A percentile compares a stretch with the other conserved stretches of the same genome.
Conservation (phyloP, 2,888 invertebrate species). For the Apodemia duryi region DNA sequence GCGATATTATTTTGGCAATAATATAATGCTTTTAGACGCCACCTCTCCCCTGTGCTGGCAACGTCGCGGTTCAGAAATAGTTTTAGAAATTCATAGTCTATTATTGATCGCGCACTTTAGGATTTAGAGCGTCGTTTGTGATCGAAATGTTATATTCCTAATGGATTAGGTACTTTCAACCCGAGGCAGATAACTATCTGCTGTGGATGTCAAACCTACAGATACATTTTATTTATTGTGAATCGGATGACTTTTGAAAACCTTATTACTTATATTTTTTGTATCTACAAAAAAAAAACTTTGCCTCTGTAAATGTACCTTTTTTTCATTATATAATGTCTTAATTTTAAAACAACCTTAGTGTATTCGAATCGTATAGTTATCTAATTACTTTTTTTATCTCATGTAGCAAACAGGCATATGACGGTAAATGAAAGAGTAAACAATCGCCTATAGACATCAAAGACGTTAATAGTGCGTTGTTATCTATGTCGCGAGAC, state of each 20-base stretch:
- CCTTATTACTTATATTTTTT: too few relatives aligned
- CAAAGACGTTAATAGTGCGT: too few relatives aligned
- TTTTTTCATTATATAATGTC: not conserved
- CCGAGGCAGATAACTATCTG: not conserved
- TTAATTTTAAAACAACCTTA: too few relatives aligned
- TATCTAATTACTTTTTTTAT: too few relatives aligned
- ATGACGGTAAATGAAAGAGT: too few relatives aligned
- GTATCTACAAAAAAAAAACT: too few relatives aligned
- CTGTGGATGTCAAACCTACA: not conserved
- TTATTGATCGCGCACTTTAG: slow-evolving; percentile 58
- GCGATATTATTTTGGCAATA: slow-evolving; percentile 68
- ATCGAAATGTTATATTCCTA: slow-evolving; percentile 36
- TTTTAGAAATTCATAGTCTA: slow-evolving; percentile 64
- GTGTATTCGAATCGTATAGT: too few relatives aligned
- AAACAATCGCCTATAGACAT: too few relatives aligned
- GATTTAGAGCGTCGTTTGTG: slow-evolving; percentile 51
- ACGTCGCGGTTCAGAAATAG: slow-evolving; percentile 58
- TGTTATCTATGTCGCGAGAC: too few relatives aligned
- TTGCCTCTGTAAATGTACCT: too few relatives aligned
- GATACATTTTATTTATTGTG: not conserved
- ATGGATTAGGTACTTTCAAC: slow-evolving; percentile 19
- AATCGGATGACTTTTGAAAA: not conserved
- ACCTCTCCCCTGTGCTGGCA: slow-evolving; percentile 46
- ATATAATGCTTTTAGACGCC: slow-evolving; percentile 58
- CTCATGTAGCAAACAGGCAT: too few relatives aligned